Conservation (phyloP, 1,140 invertebrate genomes). For the Meloidogyne chitwoodi region DNA sequence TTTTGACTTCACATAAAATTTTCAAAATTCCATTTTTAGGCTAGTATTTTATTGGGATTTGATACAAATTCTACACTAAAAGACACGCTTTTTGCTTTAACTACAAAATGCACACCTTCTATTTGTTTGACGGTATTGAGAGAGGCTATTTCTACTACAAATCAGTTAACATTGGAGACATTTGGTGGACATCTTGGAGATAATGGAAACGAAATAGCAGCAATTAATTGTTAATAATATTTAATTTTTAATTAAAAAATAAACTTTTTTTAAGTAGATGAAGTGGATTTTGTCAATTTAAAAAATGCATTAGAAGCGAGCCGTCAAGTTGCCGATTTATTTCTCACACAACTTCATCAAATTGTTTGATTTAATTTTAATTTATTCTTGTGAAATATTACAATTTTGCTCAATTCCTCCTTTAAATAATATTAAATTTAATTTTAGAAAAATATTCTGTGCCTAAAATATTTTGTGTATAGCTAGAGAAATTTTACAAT, state of each 20-base stretch:
- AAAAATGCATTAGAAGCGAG: neutral
- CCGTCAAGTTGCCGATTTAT: constrained; percentile 11
- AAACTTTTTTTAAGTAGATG: neutral
- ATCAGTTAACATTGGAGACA: neutral
- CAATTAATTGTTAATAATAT: neutral
- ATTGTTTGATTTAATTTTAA: neutral
- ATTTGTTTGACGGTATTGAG: constrained; percentile 8
- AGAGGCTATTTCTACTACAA: constrained; percentile 1
- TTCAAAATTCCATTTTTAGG: neutral
- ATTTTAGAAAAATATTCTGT: no score
- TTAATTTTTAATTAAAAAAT: neutral
- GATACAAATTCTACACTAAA: neutral
- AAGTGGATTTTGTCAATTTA: neutral
- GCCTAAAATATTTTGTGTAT: no score
- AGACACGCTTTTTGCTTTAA: constrained; percentile 5
- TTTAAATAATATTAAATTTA: no score
- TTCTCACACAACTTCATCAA: constrained; percentile 7
- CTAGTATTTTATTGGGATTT: constrained; percentile 8
- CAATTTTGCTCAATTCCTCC: neutral
- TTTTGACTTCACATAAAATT: neutral
- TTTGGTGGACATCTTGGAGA: constrained; percentile 7
- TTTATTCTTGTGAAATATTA: neutral
- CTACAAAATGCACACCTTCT: constrained; percentile 4
- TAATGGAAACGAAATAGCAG: neutral
- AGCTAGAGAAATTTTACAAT: no score